These are phyloP conservation scores for human (Homo sapiens) DNA, from an alignment of 2,113 vertebrate genomes.

Conservation along the genomic window GRCh38 chr4:26540001-26540500, in stretches of 20 bases:
- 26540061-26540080: background rate
- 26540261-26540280: background rate
- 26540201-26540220: background rate
- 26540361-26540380: background rate
- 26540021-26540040: background rate
- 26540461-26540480: background rate
- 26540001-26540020: background rate
- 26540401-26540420: background rate
- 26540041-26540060: background rate
- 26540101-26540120: background rate
- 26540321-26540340: background rate
- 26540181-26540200: background rate
- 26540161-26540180: background rate
- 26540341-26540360: background rate
- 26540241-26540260: background rate
- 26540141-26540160: background rate
- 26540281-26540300: background rate
- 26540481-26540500: background rate
- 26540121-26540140: background rate
- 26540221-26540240: background rate
- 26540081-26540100: background rate
- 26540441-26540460: background rate
- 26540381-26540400: background rate
- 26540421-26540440: background rate
- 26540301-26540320: background rate